Evolutionary conservation across 2,113 vertebrate genomes (phyloP).

Genomic region (Amia ocellicauda): DNA sequence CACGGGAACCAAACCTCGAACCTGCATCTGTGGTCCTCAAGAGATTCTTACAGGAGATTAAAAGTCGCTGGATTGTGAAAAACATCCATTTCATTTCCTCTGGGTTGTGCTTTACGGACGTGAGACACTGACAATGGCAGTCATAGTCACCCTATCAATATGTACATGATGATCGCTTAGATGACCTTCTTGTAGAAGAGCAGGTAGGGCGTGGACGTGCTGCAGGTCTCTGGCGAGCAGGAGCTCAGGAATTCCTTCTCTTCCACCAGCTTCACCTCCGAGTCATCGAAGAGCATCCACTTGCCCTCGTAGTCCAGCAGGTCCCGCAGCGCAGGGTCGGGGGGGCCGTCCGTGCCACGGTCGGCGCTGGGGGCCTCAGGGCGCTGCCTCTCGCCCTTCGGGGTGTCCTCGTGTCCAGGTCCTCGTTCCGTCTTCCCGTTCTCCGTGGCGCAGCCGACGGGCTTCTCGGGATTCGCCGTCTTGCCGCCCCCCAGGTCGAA

Average conservation of each 20-base stretch:
- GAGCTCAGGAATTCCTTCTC: slow-evolving; percentile 89
- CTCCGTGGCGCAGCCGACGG: slow-evolving; percentile 33
- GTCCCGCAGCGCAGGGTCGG: slow-evolving; percentile 47
- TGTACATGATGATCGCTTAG: background rate
- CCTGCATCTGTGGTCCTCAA: too few relatives aligned
- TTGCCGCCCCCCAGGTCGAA: slow-evolving; percentile 75
- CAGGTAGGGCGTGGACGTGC: slow-evolving; percentile 92
- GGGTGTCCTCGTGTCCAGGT: slow-evolving; percentile 32
- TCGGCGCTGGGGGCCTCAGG: slow-evolving; percentile 6
- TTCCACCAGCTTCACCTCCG: slow-evolving; percentile 87
- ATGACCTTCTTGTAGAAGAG: slow-evolving; percentile 84
- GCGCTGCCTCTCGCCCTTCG: slow-evolving; percentile 40
- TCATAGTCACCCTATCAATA: too few relatives aligned
- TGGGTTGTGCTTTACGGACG: too few relatives aligned
- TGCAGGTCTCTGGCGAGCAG: slow-evolving; percentile 80
- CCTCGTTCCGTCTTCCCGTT: slow-evolving; percentile 49
- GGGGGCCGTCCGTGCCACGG: background rate
- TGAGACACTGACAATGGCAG: too few relatives aligned
- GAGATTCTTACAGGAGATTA: too few relatives aligned
- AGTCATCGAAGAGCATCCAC: slow-evolving; percentile 96
- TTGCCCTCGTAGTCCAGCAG: slow-evolving; percentile 87
- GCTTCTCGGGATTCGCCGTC: slow-evolving; percentile 13
- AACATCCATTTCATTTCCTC: too few relatives aligned
- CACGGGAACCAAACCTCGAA: too few relatives aligned
- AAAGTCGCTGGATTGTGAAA: too few relatives aligned